phyloP scores from a whole-genome alignment of 2,888 invertebrate species.

The Epirrita christyi region DNA sequence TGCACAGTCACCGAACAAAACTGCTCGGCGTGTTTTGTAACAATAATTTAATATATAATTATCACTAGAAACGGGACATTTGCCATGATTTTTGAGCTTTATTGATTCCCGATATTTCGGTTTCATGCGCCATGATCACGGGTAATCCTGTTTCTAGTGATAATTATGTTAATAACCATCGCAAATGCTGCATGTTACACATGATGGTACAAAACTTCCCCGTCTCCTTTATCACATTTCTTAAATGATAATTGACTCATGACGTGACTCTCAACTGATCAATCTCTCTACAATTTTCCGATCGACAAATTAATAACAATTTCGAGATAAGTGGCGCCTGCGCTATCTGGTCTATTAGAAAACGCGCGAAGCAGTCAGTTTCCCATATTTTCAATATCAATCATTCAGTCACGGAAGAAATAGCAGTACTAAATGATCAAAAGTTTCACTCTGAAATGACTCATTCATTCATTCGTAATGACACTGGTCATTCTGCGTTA shows the following conservation, averaged over 20 bases:
- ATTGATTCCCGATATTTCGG: too few relatives aligned
- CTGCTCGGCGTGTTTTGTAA: too few relatives aligned
- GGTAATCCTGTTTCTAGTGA: too few relatives aligned
- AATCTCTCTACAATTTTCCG: slow-evolving; percentile 27
- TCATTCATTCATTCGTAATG: too few relatives aligned
- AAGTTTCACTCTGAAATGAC: background rate
- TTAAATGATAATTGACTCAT: slow-evolving; percentile 1
- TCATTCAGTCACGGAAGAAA: slow-evolving; percentile 9
- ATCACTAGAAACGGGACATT: too few relatives aligned
- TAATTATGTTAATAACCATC: too few relatives aligned
- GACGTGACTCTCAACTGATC: slow-evolving; percentile 2
- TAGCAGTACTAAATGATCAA: background rate
- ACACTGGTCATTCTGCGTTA: too few relatives aligned
- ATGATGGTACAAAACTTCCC: too few relatives aligned
- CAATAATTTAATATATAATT: too few relatives aligned
- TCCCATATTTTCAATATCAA: slow-evolving; percentile 44
- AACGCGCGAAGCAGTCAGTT: slow-evolving; percentile 43
- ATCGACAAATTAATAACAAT: slow-evolving; percentile 39
- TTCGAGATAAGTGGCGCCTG: slow-evolving; percentile 38
- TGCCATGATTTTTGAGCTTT: too few relatives aligned
- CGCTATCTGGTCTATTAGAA: slow-evolving; percentile 45
- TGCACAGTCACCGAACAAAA: background rate
- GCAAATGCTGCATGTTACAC: too few relatives aligned
- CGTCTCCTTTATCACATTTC: background rate
- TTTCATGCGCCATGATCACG: too few relatives aligned